These are phyloP conservation scores for Silurus asotus DNA, from an alignment of 2,113 vertebrate genomes.

Conservation along the genomic window DNA sequence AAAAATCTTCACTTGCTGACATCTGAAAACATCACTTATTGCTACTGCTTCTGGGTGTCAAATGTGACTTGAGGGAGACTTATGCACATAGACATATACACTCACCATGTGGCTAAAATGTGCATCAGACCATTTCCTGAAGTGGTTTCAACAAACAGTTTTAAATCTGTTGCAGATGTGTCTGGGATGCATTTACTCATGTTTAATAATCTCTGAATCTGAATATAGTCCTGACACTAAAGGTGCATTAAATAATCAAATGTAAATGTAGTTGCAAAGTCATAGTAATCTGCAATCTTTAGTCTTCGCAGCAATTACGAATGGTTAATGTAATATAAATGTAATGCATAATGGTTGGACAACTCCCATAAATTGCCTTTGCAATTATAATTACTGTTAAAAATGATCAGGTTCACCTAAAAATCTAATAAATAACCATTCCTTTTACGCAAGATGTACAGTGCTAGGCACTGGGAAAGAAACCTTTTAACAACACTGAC, in stretches of 20 bases:
- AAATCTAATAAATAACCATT: background rate
- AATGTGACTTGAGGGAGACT: background rate
- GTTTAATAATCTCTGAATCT: background rate
- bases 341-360: no score
- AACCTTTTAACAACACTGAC: background rate
- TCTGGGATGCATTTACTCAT: background rate
- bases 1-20: background rate
- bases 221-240: background rate
- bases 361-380: background rate
- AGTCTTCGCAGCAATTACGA: background rate
- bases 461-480: background rate
- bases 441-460: background rate
- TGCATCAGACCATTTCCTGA: background rate
- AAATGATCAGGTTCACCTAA: background rate
- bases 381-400: background rate
- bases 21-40: background rate
- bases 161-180: background rate
- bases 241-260: background rate
- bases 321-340: background rate
- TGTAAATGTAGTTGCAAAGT: background rate
- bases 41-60: background rate
- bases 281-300: background rate
- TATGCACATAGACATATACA: no score
- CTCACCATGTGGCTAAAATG: background rate
- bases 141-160: background rate